These are phyloP conservation scores for Bovichtus variegatus DNA, from an alignment of 2,797 vertebrate species.

Conservation along the genomic window DNA sequence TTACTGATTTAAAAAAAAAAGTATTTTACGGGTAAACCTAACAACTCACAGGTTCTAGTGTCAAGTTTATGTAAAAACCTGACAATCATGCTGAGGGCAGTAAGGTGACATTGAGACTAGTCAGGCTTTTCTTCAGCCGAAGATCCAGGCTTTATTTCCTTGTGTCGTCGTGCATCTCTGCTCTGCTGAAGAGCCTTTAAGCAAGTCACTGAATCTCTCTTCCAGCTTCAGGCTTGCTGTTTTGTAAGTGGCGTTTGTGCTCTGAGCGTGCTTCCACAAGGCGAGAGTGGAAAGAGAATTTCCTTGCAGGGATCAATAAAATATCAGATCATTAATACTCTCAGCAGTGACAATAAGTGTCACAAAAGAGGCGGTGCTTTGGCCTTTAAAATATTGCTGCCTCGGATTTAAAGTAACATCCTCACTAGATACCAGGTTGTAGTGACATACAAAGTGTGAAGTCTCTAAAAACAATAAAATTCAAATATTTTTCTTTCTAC, in stretches of 20 bases:
- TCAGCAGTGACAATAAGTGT: conserved; percentile 38
- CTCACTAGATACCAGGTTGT: not conserved
- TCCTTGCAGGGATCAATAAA: conserved; percentile 53
- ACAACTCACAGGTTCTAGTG: not conserved
- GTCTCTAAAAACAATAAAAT: conserved; percentile 7
- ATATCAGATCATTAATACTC: conserved; percentile 47
- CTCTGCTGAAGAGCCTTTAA: conserved; percentile 28
- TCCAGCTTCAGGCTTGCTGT: conserved; percentile 5
- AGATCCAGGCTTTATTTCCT: not conserved
- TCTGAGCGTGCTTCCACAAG: conserved; percentile 53
- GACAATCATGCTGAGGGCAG: not conserved
- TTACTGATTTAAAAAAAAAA: not conserved
- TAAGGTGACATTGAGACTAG: not conserved
- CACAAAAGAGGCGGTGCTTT: conserved; percentile 13
- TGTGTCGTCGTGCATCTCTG: not conserved
- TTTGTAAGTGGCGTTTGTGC: conserved; percentile 37
- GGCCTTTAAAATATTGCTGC: conserved; percentile 26
- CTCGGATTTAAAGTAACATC: conserved; percentile 11
- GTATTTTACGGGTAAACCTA: not conserved
- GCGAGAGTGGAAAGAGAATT: conserved; percentile 14
- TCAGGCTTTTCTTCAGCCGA: not conserved
- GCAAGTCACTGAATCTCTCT: conserved; percentile 23
- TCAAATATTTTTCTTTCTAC: not conserved
- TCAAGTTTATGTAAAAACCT: not conserved
- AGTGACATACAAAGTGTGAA: not conserved